phyloP scores from a whole-genome alignment of 2,797 vertebrate genomes.

The Dermochelys coriacea region DNA sequence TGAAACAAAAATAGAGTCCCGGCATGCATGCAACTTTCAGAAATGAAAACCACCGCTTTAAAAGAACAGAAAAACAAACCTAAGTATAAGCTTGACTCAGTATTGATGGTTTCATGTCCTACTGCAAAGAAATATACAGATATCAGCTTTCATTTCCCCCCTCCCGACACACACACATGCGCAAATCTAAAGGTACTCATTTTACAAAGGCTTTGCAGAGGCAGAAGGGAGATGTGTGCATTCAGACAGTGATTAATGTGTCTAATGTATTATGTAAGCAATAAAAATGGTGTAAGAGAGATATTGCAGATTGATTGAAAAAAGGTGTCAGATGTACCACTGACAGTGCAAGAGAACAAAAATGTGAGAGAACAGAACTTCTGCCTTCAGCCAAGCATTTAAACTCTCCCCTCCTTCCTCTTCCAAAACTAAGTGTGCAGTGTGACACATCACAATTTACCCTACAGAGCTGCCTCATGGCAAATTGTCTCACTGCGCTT shows the following conservation, averaged over 20 bases:
- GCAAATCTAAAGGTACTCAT: too few species aligned
- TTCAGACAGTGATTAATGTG: neutral
- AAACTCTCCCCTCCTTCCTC: neutral
- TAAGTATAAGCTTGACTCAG: neutral
- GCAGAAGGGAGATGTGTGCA: neutral
- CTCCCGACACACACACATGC: neutral
- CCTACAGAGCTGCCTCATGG: conserved; percentile 8
- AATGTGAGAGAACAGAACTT: neutral
- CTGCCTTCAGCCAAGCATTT: neutral
- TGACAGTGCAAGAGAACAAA: neutral
- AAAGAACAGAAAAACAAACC: neutral
- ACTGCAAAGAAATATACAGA: neutral
- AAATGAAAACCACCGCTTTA: neutral
- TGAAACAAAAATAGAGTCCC: neutral
- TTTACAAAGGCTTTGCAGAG: neutral
- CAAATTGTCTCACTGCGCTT: neutral
- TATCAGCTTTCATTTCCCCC: neutral
- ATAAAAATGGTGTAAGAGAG: conserved; percentile 14
- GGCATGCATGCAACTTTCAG: neutral
- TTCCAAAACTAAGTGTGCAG: neutral
- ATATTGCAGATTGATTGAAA: conserved; percentile 15
- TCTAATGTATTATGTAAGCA: neutral
- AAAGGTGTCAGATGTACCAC: neutral
- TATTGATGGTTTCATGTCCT: neutral
- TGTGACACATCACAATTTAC: neutral